These are phyloP conservation scores for Peromyscus nudipes DNA, from an alignment of 2,797 vertebrate species.

Conservation along the genomic window DNA sequence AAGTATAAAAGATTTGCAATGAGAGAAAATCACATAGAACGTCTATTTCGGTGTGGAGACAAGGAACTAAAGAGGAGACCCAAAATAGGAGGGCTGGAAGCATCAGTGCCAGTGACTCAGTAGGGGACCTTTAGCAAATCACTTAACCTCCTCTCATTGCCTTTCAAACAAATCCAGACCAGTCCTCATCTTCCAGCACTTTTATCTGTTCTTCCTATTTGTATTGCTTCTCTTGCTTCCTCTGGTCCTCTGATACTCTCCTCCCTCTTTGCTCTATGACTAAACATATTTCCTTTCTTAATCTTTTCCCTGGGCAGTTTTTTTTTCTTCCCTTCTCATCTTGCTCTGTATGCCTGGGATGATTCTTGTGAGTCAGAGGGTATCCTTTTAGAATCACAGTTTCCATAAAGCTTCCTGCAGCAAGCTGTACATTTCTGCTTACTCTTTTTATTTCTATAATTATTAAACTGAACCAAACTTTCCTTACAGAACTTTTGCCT, in stretches of 20 bases:
- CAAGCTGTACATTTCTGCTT: conserved; percentile 63
- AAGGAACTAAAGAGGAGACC: conserved; percentile 83
- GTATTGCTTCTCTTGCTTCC: conserved; percentile 62
- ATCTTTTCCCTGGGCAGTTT: conserved; percentile 68
- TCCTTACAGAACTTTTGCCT: conserved; percentile 37
- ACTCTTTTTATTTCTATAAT: conserved; percentile 74
- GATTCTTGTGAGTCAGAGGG: conserved; percentile 79
- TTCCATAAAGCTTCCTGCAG: conserved; percentile 71
- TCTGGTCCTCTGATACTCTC: neutral
- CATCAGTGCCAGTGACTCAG: conserved; percentile 76
- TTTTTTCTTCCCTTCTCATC: conserved; percentile 63
- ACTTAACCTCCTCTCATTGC: conserved; percentile 79
- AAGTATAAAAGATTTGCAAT: conserved; percentile 78
- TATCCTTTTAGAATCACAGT: conserved; percentile 80
- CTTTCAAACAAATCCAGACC: conserved; percentile 74
- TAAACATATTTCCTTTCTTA: conserved; percentile 81
- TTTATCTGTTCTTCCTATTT: conserved; percentile 74
- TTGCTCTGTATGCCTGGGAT: conserved; percentile 71
- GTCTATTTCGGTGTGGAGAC: conserved; percentile 84
- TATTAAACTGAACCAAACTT: conserved; percentile 70
- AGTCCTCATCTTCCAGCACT: conserved; percentile 65
- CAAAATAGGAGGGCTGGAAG: conserved; percentile 83
- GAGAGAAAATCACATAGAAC: conserved; percentile 84
- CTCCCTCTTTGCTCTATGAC: conserved; percentile 67
- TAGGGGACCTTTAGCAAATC: conserved; percentile 79